A percentile compares a stretch with the other conserved stretches of the same genome.
Conservation (phyloP, 2,113 vertebrate genomes). For the Paradisaea rubra region DNA sequence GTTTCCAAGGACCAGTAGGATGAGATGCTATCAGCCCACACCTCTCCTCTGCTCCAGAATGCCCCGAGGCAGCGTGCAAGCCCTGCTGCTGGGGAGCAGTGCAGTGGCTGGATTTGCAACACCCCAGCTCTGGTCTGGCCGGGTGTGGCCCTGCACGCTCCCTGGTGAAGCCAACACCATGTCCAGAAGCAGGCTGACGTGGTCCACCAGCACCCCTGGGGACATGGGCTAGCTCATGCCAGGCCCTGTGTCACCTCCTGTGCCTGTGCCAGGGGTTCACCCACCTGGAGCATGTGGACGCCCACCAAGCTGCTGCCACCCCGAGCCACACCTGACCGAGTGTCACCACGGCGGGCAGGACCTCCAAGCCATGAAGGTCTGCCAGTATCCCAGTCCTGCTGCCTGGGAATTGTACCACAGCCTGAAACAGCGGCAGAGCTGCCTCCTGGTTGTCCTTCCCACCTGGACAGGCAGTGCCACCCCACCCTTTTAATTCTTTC, state of each 20-base stretch:
- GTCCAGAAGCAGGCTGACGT: rapidly evolving
- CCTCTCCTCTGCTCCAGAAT: not conserved
- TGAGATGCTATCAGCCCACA: not conserved
- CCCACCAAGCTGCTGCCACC: not conserved
- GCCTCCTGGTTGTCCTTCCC: not conserved
- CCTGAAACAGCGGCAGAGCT: not conserved
- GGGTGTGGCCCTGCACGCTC: not conserved
- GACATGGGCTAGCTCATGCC: not conserved
- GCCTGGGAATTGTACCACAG: not conserved
- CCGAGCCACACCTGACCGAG: not conserved
- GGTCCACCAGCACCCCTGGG: too few relatives aligned
- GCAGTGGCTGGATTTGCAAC: not conserved
- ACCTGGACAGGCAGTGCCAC: not conserved
- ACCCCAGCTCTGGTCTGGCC: not conserved
- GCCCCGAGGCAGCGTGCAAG: rapidly evolving
- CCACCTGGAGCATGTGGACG: not conserved
- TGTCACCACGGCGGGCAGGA: not conserved
- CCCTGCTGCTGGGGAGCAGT: not conserved
- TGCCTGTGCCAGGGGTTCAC: not conserved
- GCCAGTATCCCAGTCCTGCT: not conserved
- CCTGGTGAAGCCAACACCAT: rapidly evolving
- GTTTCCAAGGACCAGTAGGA: not conserved
- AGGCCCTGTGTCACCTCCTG: not conserved
- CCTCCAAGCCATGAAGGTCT: not conserved
- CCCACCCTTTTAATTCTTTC: not conserved